Evolutionary conservation across 2,113 vertebrate species (phyloP), one percentile per base, ranked within the genome.

Genomic region (Psophia crepitans): DNA sequence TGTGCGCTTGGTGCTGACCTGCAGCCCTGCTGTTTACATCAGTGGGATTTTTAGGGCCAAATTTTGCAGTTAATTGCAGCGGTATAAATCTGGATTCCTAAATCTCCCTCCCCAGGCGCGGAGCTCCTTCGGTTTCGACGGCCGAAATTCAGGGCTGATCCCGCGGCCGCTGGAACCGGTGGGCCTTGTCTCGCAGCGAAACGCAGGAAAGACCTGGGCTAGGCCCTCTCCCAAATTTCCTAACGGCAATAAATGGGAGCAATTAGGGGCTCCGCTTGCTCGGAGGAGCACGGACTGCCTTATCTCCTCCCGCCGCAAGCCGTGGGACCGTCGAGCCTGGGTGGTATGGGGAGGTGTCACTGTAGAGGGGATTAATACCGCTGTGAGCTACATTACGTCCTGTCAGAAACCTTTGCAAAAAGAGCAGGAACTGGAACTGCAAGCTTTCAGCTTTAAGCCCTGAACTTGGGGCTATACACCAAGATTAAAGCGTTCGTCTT

Each of bases 1-100:
- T 90, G 82, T 56, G 79, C 80, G 95, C 95, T 92, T 6, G n/a
- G 92, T 91, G 92, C 93, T 93, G 95, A 96, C 96, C 96, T 95
- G 85, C 92, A 86, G 85, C 87, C 75, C 70, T 6, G 75, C 79
- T 91, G 85, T 96, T 96, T 97, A 96, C 93, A 88, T 88, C 95
- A 63, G 35, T 6, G 27, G 90, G 92, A 81, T 74, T 88, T 93
- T 95, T 96, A 93, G 79, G 82, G 68, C 92, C 93, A 92, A 77
- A 95, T 96, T 95, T 39, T 86, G 90, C 88, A 90, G 63, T 91
- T 90, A 87, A 85, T 93, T 92, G 90, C 71, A 22, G 79, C 71
- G 8, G 75, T 12, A 51, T 35, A 88, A 96, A 64, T 60, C 85
- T 66, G 46, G 79, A 86, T 80, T 94, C 68, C 82, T 58, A 60